These are phyloP conservation scores for Plumapathes pennacea DNA, from an alignment of 92 coral and sea anemone species.

Conservation along the genomic window DNA sequence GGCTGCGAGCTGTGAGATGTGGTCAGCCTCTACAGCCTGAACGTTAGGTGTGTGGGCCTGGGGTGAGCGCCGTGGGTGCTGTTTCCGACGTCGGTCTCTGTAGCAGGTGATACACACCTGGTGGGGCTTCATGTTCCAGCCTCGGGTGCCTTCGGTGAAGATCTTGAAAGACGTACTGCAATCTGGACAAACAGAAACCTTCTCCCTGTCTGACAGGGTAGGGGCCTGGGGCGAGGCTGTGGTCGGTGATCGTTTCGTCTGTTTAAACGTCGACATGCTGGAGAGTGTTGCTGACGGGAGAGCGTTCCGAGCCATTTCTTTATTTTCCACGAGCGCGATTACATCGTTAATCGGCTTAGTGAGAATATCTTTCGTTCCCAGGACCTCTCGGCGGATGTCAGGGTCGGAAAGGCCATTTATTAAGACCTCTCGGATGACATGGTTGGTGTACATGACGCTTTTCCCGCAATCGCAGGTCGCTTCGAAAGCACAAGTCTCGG, in stretches of 20 bases:
- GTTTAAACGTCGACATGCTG: constrained; percentile 42
- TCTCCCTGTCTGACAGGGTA: constrained; percentile 15
- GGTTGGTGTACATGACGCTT: constrained; percentile 56
- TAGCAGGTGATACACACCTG: constrained; percentile 49
- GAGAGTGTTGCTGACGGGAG: constrained; percentile 48
- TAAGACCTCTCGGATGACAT: constrained; percentile 53
- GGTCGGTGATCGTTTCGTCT: neutral
- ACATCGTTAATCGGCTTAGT: constrained; percentile 37
- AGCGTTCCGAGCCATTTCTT: constrained; percentile 66
- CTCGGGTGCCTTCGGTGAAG: constrained; percentile 61
- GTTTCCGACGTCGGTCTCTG: constrained; percentile 16
- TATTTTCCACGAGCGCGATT: constrained; percentile 49
- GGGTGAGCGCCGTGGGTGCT: constrained; percentile 1
- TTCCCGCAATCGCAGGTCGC: constrained; percentile 51
- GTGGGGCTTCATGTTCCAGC: constrained; percentile 56
- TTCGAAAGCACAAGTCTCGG: constrained; percentile 45
- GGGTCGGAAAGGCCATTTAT: constrained; percentile 50
- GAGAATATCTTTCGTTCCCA: constrained; percentile 35
- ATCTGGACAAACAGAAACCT: constrained; percentile 35
- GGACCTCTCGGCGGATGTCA: constrained; percentile 57
- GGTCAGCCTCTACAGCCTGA: constrained; percentile 35
- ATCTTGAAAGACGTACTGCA: constrained; percentile 27
- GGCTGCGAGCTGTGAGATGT: constrained; percentile 44
- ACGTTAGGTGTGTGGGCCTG: neutral
- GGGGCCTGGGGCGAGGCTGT: constrained; percentile 9